These are phyloP conservation scores for Melanogrammus aeglefinus DNA, from an alignment of 2,797 vertebrate genomes.

Conservation along the genomic window DNA sequence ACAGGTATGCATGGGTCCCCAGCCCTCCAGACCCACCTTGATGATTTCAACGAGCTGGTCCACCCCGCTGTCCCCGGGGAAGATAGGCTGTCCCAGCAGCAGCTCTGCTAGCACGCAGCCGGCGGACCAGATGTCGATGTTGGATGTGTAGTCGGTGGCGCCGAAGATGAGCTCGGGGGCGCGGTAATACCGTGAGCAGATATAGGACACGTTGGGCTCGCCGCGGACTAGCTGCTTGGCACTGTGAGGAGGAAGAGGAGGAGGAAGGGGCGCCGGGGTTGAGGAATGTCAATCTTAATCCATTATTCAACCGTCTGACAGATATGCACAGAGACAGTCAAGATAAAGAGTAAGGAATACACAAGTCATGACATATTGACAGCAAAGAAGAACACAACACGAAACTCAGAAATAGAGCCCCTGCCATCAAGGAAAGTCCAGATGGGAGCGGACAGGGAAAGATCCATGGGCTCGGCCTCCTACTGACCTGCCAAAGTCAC, in stretches of 20 bases:
- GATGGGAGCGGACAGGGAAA: constrained; percentile 8
- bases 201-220: constrained; percentile 93
- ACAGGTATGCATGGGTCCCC: too few relatives aligned
- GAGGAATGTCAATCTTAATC: background rate
- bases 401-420: background rate
- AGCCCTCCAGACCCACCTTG: constrained; percentile 72
- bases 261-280: background rate
- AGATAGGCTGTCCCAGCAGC: constrained; percentile 90
- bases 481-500: constrained; percentile 91
- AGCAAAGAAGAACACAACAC: background rate
- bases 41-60: constrained; percentile 97
- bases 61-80: constrained; percentile 91
- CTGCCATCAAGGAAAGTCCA: background rate
- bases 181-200: constrained; percentile 95
- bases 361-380: background rate
- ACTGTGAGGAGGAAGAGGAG: constrained; percentile 59
- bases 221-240: constrained; percentile 91
- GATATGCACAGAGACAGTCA: constrained; percentile 1
- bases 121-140: constrained; percentile 96
- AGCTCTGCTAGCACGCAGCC: constrained; percentile 92
- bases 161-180: constrained; percentile 95
- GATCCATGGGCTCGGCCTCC: constrained; percentile 5
- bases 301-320: background rate
- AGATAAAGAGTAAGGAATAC: background rate
- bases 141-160: constrained; percentile 93